phyloP scores from a whole-genome alignment of 2,888 invertebrate genomes.

The Dryobotodes eremita region DNA sequence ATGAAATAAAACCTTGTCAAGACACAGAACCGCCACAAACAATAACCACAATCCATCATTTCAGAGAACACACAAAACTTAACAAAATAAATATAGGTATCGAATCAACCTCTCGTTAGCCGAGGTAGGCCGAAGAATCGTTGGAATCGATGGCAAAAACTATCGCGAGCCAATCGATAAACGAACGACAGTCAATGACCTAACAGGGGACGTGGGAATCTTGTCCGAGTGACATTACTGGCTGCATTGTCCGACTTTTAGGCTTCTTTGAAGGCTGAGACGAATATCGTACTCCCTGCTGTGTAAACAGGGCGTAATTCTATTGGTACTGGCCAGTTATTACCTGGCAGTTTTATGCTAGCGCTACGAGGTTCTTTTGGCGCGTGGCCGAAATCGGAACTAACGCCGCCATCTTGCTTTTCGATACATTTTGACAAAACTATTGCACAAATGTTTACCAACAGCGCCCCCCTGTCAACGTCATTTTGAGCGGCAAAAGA shows the following conservation, averaged over 20 bases:
- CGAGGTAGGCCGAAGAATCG: conserved; percentile 76
- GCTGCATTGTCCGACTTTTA: conserved; percentile 61
- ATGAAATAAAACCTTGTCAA: not conserved
- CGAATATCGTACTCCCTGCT: conserved; percentile 37
- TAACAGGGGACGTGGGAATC: conserved; percentile 84
- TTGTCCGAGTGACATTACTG: conserved; percentile 77
- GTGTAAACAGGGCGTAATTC: conserved; percentile 32
- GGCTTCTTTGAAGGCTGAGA: conserved; percentile 50
- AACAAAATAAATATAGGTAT: conserved; percentile 43
- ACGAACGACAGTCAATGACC: conserved; percentile 83
- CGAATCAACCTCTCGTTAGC: conserved; percentile 77
- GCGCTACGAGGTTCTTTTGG: not conserved
- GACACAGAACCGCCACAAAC: not conserved
- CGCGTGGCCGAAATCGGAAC: not conserved
- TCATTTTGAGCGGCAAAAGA: not conserved
- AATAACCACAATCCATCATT: conserved; percentile 18
- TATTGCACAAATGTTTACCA: not conserved
- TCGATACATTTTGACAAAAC: not conserved
- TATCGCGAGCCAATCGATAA: conserved; percentile 79
- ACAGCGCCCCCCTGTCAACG: not conserved
- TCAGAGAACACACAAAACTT: conserved; percentile 35
- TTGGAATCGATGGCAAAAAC: conserved; percentile 82
- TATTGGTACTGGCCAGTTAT: conserved; percentile 1
- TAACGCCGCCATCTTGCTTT: not conserved
- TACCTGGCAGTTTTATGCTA: not conserved